A percentile compares a stretch with the other conserved stretches of the same genome.
These are phyloP conservation scores for Myocastor coypus DNA, from an alignment of 2,113 vertebrate genomes.

Conservation along the genomic window DNA sequence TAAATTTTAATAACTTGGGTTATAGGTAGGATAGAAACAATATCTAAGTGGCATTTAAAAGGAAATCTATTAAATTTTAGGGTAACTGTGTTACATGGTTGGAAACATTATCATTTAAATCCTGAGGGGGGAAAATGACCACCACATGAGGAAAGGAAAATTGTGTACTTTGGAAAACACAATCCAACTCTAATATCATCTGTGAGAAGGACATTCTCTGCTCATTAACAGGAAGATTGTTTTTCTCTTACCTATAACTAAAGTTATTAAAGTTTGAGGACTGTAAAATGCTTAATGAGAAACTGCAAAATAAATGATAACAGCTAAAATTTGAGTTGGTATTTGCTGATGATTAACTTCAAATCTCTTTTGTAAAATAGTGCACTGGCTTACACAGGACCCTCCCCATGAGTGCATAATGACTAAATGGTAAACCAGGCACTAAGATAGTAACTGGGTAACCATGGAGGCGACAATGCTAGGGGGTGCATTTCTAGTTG, in stretches of 20 bases:
- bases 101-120: slow-evolving; percentile 73
- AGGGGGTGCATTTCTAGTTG: background rate
- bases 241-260: slow-evolving; percentile 72
- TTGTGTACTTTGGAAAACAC: slow-evolving; percentile 70
- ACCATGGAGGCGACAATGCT: background rate
- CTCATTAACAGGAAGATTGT: slow-evolving; percentile 73
- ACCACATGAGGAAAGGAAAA: background rate
- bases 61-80: slow-evolving; percentile 78
- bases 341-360: background rate
- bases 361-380: background rate
- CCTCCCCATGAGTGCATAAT: background rate
- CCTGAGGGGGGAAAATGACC: background rate
- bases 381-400: accelerated
- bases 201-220: slow-evolving; percentile 66
- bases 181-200: slow-evolving; percentile 66
- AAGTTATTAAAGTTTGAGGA: slow-evolving; percentile 79
- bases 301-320: slow-evolving; percentile 36
- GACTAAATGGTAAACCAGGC: background rate
- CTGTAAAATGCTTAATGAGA: slow-evolving; percentile 73
- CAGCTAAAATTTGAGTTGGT: background rate
- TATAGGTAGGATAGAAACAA: slow-evolving; percentile 72
- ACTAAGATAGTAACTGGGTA: background rate
- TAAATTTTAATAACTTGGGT: slow-evolving; percentile 80
- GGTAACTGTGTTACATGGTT: slow-evolving; percentile 30
- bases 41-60: slow-evolving; percentile 78